phyloP scores from a whole-genome alignment of 2,113 vertebrate species.

The Callorhinus ursinus region DNA sequence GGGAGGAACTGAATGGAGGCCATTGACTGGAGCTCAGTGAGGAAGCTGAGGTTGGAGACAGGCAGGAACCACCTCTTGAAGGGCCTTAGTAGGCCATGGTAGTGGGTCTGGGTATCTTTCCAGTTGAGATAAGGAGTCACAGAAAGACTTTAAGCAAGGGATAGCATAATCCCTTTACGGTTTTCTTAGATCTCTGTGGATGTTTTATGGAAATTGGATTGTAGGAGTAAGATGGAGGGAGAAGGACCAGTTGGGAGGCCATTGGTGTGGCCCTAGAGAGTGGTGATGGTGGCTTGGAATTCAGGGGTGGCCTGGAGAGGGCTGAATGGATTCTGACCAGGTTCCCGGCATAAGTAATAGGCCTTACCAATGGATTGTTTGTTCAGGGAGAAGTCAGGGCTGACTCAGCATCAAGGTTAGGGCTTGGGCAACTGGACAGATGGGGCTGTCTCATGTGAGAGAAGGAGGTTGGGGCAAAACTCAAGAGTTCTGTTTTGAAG shows the following conservation, averaged over 20 bases:
- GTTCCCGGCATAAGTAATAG: neutral
- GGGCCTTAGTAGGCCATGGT: accelerated
- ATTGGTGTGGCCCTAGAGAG: neutral
- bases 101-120: neutral
- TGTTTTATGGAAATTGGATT: neutral
- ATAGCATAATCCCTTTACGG: neutral
- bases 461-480: neutral
- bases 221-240: neutral
- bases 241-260: neutral
- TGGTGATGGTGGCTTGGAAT: neutral
- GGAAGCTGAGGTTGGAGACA: neutral
- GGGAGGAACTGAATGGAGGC: neutral
- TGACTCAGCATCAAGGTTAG: neutral
- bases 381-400: neutral
- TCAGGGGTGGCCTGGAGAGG: neutral
- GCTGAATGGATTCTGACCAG: neutral
- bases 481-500: neutral
- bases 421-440: neutral
- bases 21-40: too few species aligned
- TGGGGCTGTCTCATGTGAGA: neutral
- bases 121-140: neutral
- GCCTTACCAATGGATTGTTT: neutral
- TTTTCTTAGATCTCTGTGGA: neutral
- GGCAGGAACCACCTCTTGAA: neutral
- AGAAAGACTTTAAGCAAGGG: neutral